Conservation (phyloP, 2,797 vertebrate species). For the Sorex maritimensis region DNA sequence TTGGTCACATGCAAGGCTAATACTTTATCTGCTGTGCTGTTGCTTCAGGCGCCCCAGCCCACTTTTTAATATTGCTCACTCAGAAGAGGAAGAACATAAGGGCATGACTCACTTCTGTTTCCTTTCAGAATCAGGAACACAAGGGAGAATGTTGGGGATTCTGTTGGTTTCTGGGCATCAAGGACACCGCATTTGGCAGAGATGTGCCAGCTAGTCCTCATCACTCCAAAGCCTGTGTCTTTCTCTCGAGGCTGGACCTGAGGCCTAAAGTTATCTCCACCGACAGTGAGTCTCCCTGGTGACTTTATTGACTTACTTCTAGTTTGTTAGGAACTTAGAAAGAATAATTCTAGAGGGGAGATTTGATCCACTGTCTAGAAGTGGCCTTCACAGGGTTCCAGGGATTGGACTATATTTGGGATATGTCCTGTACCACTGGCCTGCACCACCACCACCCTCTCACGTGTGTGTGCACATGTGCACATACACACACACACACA, state of each 20-base stretch:
- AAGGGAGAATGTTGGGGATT: not conserved
- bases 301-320: slow-evolving; percentile 31
- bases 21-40: too few relatives aligned
- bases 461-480: too few relatives aligned
- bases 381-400: not conserved
- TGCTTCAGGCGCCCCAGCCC: not conserved
- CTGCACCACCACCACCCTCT: not conserved
- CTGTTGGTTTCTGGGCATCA: not conserved
- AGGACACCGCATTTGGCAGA: not conserved
- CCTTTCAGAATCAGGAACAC: not conserved
- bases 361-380: not conserved
- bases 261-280: not conserved
- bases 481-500: too few relatives aligned
- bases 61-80: not conserved
- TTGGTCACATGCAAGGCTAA: too few relatives aligned
- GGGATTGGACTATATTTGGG: too few relatives aligned
- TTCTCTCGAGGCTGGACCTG: not conserved
- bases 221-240: not conserved
- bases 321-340: slow-evolving; percentile 53
- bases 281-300: not conserved
- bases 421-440: too few relatives aligned
- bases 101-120: not conserved
- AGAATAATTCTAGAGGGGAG: not conserved
- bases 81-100: slow-evolving; percentile 29
- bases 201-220: not conserved